phyloP scores from a whole-genome alignment of 2,888 invertebrate species.

The Agrochola lota region DNA sequence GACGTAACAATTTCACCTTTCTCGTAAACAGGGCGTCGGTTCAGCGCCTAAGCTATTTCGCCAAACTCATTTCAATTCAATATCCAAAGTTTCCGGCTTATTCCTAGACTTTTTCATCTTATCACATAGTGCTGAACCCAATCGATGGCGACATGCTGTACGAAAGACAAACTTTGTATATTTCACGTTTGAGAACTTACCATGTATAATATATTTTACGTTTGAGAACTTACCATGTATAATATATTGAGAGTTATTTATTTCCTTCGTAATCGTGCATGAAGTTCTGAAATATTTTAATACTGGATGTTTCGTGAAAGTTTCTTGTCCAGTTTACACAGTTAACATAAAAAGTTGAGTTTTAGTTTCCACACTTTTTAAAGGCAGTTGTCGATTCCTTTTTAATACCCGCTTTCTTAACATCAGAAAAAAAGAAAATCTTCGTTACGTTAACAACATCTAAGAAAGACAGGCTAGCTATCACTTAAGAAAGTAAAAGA shows the following conservation, averaged over 20 bases:
- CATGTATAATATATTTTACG: conserved; percentile 39
- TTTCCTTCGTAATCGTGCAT: conserved; percentile 36
- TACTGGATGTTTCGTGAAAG: conserved; percentile 28
- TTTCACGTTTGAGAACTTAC: conserved; percentile 49
- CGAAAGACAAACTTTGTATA: conserved; percentile 46
- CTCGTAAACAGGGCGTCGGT: conserved; percentile 59
- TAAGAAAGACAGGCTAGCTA: neutral
- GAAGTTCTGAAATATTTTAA: conserved; percentile 44
- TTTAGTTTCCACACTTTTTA: conserved; percentile 22
- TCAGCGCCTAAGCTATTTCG: conserved; percentile 61
- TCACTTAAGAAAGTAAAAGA: conserved; percentile 6
- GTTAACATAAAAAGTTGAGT: conserved; percentile 15
- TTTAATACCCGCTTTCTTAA: neutral
- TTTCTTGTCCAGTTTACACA: conserved; percentile 15
- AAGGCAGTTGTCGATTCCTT: conserved; percentile 2
- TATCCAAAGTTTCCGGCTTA: conserved; percentile 63
- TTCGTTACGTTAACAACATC: neutral
- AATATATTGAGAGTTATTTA: conserved; percentile 39
- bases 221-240: conserved; percentile 35
- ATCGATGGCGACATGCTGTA: conserved; percentile 57
- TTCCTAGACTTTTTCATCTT: conserved; percentile 65
- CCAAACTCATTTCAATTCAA: conserved; percentile 69
- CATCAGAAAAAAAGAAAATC: neutral
- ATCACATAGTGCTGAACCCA: conserved; percentile 60
- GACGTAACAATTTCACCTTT: conserved; percentile 62